These are phyloP conservation scores for Delichon dasypus DNA, from an alignment of 2,797 vertebrate genomes.

Conservation along the genomic window DNA sequence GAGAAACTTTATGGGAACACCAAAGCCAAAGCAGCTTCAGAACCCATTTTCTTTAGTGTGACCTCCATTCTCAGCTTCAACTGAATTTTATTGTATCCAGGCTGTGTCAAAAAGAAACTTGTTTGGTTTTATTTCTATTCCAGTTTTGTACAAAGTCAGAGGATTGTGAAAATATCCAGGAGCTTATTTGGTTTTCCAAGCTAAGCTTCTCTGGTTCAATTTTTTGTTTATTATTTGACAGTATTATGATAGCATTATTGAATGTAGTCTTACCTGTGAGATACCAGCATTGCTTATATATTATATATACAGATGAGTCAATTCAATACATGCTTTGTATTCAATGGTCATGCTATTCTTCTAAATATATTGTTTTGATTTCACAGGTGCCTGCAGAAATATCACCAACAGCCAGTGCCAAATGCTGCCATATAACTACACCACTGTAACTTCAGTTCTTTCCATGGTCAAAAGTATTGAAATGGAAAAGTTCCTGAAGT, in stretches of 20 bases:
- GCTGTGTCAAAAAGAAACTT: not conserved
- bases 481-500: slow-evolving; percentile 88
- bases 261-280: not conserved
- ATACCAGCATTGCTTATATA: not conserved
- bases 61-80: not conserved
- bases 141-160: not conserved
- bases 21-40: not conserved
- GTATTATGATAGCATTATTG: not conserved
- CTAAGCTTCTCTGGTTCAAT: not conserved
- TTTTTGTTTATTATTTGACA: not conserved
- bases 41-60: not conserved
- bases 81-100: not conserved
- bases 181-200: not conserved
- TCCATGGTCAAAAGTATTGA: slow-evolving; percentile 84
- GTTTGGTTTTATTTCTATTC: not conserved
- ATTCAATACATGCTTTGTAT: not conserved
- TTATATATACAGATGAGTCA: not conserved
- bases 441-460: slow-evolving; percentile 77
- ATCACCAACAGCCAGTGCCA: slow-evolving; percentile 87
- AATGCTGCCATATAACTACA: slow-evolving; percentile 89
- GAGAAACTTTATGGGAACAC: not conserved
- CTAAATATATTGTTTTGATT: slow-evolving; percentile 62
- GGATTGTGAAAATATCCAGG: not conserved
- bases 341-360: not conserved
- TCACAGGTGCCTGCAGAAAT: slow-evolving; percentile 83